Evolutionary conservation across 2,888 invertebrate genomes (phyloP), one percentile per base, ranked within the genome.

Genomic region (Stenodema calcarata): DNA sequence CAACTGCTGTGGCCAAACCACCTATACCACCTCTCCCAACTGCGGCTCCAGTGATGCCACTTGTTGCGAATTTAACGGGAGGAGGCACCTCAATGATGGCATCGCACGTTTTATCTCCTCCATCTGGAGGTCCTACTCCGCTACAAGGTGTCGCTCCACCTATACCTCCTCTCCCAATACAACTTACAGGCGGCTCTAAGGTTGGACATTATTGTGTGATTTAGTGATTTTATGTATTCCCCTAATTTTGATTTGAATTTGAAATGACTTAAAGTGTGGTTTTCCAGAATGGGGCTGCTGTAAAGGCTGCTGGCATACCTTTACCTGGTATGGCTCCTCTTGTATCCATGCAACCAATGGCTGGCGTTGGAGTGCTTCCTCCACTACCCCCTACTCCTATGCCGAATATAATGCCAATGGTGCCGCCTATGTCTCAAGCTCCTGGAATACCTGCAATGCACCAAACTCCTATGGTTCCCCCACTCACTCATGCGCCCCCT

Each of bases 21-120:
- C 89, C 89, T 9, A 88, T 89, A n/a, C 89, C 89, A 11, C 87
- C 89, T 4, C 82, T 88, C 27, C 88, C 88, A 0, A 81, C 54
- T 70, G 82, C 69, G 27, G 75, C 54, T 18, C 35, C 81, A 27
- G 2, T 18, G 54, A n/a, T 73, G 41, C 54, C 73, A 62, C 86
- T 87, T 41, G 70, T 87, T 35, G 76, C 75, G 91, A 23, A 91
- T 91, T 89, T 90, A 35, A 90, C 90, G 86, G 91, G 91, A 42
- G 92, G 88, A 4, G 90, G 90, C 14, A 89, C 88, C 0, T 35
- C 28, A 75, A 47, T 92, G 92, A 0, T 91, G 41, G 91, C 91
- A 89, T 90, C 91, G 12, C 86, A 80, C 82, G 70, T 87, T 91
- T 88, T 91, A 92, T 88, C 91, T 91, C 11, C 92, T 91, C n/a